A percentile compares a stretch with the other conserved stretches of the same genome.
These are phyloP conservation scores for Anomalospiza imberbis DNA, from an alignment of 2,797 vertebrate genomes.

Conservation along the genomic window DNA sequence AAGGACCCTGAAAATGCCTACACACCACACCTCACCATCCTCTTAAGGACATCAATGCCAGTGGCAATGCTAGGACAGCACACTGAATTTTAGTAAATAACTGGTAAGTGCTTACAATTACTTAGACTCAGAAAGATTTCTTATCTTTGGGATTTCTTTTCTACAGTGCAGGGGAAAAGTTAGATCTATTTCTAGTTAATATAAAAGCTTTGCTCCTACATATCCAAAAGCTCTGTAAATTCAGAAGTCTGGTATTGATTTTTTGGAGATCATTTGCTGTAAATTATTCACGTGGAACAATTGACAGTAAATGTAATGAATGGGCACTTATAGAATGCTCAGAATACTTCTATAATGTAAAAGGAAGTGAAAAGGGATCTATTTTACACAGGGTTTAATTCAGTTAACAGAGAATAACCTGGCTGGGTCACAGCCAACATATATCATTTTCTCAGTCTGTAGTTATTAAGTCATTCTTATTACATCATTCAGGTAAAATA, in stretches of 20 bases:
- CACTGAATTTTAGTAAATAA: neutral
- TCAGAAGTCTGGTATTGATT: constrained; percentile 23
- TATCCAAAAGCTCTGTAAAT: neutral
- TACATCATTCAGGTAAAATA: neutral
- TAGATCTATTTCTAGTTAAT: neutral
- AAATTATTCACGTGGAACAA: constrained; percentile 3
- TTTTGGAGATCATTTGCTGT: neutral
- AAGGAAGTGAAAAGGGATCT: neutral
- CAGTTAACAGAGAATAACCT: neutral
- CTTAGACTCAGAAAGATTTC: neutral
- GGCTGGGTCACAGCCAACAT: neutral
- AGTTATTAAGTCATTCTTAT: neutral
- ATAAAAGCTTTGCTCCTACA: neutral
- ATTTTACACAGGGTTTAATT: neutral
- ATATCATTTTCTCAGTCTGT: neutral
- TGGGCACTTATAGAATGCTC: neutral
- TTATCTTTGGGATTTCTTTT: neutral
- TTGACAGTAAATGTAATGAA: constrained; percentile 27
- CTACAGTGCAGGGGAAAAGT: neutral
- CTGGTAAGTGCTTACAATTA: neutral
- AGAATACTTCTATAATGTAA: neutral
- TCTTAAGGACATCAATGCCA: neutral
- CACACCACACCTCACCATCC: fast-evolving
- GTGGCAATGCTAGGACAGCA: neutral
- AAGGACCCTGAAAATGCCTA: neutral